Conservation (phyloP, 2,797 vertebrate species). For the Chiroxiphia lanceolata region DNA sequence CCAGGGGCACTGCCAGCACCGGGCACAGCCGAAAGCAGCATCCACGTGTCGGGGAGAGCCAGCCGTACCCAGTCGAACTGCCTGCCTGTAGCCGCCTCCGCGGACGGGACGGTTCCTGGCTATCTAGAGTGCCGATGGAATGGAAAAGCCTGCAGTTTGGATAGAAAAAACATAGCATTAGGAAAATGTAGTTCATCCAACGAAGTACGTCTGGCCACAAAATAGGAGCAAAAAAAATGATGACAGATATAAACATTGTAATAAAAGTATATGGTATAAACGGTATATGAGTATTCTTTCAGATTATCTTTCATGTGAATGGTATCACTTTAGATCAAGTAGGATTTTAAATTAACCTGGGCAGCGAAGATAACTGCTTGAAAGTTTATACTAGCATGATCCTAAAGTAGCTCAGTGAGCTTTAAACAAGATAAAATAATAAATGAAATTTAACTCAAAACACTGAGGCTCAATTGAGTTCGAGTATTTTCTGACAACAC, state of each 20-base stretch:
- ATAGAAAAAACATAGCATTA: neutral
- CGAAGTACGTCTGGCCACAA: neutral
- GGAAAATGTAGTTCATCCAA: neutral
- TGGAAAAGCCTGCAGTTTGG: neutral
- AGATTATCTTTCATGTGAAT: neutral
- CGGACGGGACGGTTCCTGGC: fast-evolving
- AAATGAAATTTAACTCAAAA: neutral
- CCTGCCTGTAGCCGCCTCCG: neutral
- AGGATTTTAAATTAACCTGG: neutral
- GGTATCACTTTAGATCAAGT: neutral
- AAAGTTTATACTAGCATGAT: neutral
- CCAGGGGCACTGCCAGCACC: neutral
- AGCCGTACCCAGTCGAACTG: fast-evolving
- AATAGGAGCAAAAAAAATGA: neutral
- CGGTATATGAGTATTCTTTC: neutral
- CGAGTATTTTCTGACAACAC: neutral
- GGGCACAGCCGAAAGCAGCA: neutral
- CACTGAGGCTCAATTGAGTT: neutral
- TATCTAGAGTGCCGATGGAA: fast-evolving
- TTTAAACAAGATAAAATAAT: neutral
- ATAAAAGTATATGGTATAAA: neutral
- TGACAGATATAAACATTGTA: neutral
- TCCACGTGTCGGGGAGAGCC: neutral
- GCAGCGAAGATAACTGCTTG: neutral
- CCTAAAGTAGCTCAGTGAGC: neutral